phyloP scores from a whole-genome alignment of 2,888 invertebrate genomes.

The Rotaria sp. region DNA sequence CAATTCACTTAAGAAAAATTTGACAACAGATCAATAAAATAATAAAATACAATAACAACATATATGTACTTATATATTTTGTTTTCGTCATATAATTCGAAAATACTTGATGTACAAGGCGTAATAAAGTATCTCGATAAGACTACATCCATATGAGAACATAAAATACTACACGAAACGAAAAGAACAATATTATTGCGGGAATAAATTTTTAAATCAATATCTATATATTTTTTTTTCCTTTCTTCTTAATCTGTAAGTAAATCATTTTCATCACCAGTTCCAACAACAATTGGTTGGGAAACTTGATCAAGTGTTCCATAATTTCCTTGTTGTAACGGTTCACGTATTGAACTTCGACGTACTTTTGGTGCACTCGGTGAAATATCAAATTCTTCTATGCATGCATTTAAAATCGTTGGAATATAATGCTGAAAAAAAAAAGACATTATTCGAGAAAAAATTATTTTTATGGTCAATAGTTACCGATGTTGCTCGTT shows the following conservation, averaged over 20 bases:
- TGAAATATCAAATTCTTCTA: not conserved
- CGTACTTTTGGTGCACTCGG: not conserved
- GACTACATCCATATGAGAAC: too few species aligned
- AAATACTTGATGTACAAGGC: too few species aligned
- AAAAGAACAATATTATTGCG: not conserved
- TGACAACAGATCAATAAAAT: too few species aligned
- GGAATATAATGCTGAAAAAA: conserved; percentile 5
- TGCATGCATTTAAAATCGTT: not conserved
- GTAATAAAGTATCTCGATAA: too few species aligned
- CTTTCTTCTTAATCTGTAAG: not conserved
- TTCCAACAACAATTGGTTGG: conserved; percentile 12
- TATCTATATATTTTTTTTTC: not conserved
- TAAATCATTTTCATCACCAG: conserved; percentile 26
- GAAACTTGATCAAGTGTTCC: not conserved
- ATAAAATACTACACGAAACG: not conserved
- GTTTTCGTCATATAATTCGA: too few species aligned
- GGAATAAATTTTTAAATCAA: not conserved
- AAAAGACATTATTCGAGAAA: not conserved
- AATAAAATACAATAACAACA: too few species aligned
- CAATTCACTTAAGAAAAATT: too few species aligned
- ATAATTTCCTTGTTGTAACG: not conserved
- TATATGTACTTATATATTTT: too few species aligned
- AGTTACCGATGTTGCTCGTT: not conserved
- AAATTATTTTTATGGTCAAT: not conserved
- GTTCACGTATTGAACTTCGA: not conserved